Evolutionary conservation across 2,113 vertebrate species (phyloP), one percentile per base, ranked within the genome.

Genomic region (Blennius ocellaris): DNA sequence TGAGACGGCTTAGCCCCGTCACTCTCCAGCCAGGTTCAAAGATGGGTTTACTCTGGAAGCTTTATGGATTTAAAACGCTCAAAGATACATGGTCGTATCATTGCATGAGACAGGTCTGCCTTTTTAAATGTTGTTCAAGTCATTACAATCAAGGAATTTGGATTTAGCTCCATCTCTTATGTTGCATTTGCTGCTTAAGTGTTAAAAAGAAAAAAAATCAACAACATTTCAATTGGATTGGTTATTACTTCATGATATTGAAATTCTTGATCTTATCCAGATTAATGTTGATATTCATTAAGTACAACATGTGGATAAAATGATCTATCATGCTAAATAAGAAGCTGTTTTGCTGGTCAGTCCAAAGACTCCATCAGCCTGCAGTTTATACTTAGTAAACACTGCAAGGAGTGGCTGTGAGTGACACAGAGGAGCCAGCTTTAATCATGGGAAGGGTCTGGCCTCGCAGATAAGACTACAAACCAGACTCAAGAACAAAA

Each of bases 381-480:
- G 53, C 3, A 38, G 14, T 47, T 41, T 8, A 9, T 37, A 30
- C 5, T 17, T 37, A 41, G 15, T 40, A 60, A 59, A 62, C 65
- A 38, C 21, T 30, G 21, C 21, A 30, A 64, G 45, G 50, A 54
- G 48, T 14, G 37, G 15, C 17, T 9, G 58, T 52, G 65, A 69
- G 30, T 61, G 71, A 80, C 53, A 36, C 48, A 78, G 56, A 59
- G 78, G 62, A 80, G 64, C 67, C 58, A 44, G 65, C 65, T 74
- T 72, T 60, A 62, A 76, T 82, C 44, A 59, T 54, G 63, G 65
- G 45, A 80, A 82, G 62, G 59, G 76, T 74, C 84, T 90, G 85
- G 71, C 63, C 44, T 72, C 14, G 15, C 83, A 84, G 87, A 90
- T 88, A 89, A 89, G 84, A 76, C 38, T 40, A 59, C 50, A 53